Percentiles rank a stretch among this genome's conserved stretches.
Conservation (phyloP, 2,113 vertebrate species). For the Nothoprocta perdicaria region DNA sequence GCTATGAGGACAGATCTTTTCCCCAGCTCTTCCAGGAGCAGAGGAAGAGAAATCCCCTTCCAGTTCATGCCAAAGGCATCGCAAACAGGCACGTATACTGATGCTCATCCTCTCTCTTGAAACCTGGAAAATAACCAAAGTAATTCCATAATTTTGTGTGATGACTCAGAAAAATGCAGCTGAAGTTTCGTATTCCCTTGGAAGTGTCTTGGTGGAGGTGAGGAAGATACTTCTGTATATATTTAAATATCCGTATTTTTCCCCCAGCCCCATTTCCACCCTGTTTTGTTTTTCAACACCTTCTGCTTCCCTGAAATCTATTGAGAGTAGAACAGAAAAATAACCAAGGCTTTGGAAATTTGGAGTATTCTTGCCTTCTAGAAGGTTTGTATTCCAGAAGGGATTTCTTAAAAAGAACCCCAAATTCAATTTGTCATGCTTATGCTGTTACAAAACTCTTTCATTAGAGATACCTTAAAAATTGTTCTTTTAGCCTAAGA, state of each 20-base stretch:
- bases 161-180: not conserved
- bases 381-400: not conserved
- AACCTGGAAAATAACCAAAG: not conserved
- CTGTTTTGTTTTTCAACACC: not conserved
- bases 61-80: not conserved
- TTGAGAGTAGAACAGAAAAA: not conserved
- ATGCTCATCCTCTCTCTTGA: not conserved
- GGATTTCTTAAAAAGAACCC: not conserved
- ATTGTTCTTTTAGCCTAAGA: not conserved
- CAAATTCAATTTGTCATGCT: not conserved
- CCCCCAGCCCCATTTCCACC: not conserved
- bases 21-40: not conserved
- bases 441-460: not conserved
- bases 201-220: not conserved
- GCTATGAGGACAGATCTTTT: not conserved
- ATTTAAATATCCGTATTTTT: not conserved
- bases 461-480: not conserved
- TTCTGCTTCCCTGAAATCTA: not conserved
- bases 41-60: slow-evolving; percentile 19
- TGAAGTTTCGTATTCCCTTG: not conserved
- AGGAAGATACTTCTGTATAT: not conserved
- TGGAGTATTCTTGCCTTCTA: not conserved
- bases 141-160: not conserved
- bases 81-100: not conserved
- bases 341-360: not conserved